Base-by-base conservation (phyloP, 2,888 invertebrate genomes). In the Scaptomyza flava region DNA sequence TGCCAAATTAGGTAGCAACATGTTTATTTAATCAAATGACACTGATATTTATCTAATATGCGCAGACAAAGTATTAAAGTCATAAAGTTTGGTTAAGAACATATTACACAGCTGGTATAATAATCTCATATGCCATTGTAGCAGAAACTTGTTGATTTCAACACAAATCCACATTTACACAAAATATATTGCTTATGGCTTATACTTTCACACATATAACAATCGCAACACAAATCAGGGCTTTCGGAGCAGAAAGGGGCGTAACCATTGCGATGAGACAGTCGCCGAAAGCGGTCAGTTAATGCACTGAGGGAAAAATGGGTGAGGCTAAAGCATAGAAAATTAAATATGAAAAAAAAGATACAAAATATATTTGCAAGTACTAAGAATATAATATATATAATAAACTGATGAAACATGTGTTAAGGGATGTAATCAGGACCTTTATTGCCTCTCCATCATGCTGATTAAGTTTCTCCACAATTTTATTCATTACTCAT, bases 1-100 rank as follows among this genome's bases (percentile, higher is more conserved):
- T 20, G 3, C n/a, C 4, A 27, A 31, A 27, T 34, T 8, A 42
- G 12, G 6, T 31, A 31, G n/a, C 47, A 17, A 30, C 20, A 42
- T 42, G 30, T 46, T 31, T 42, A 58, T 69, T 58, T 58, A 68
- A 71, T 69, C 68, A 47, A 23, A 54, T 47, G 30, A 30, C 34
- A 4, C 33, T 48, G 20, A 42, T 48, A 47, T 42, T 34, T 20
- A 48, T 42, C 36, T 17, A 12, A 5, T 4, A 4, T n/a, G 6
- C 17, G 36, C 6, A 27, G 33, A n/a, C 11, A 20, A 17, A 14
- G 8, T 33, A 33, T 33, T 9, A 9, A 34, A 31, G 33, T 27
- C 41, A 34, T 23, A 36, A 38, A 31, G 9, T 27, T 23, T 2
- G 23, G 9, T 27, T 2, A 2, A 20, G 9, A 34, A 3, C 6